phyloP scores from a whole-genome alignment of 92 coral and sea anemone species.

The Ricordea florida region DNA sequence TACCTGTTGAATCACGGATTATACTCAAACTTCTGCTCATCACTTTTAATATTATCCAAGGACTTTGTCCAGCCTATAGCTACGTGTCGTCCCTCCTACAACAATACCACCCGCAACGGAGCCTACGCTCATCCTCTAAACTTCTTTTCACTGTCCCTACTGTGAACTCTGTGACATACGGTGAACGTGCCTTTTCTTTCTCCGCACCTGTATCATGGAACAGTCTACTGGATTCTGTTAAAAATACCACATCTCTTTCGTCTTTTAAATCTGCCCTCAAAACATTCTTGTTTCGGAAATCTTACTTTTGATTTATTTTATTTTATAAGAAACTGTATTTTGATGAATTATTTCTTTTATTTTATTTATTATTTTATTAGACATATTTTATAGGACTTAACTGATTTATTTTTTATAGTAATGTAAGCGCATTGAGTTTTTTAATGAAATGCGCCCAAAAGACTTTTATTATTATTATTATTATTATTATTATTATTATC shows the following conservation, averaged over 20 bases:
- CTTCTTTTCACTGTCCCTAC: conserved; percentile 1
- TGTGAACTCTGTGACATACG: not conserved
- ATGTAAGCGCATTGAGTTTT: too few relatives aligned
- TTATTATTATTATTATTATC: too few relatives aligned
- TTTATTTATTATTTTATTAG: too few relatives aligned
- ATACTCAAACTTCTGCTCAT: conserved; percentile 17
- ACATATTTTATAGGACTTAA: too few relatives aligned
- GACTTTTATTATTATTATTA: too few relatives aligned
- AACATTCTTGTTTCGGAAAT: conserved; percentile 26
- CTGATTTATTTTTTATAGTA: too few relatives aligned
- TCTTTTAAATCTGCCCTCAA: conserved; percentile 12
- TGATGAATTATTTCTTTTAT: too few relatives aligned
- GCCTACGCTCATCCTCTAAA: conserved; percentile 14
- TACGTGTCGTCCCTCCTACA: not conserved
- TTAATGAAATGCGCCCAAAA: too few relatives aligned
- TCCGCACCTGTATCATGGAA: too few relatives aligned
- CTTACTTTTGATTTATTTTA: not conserved
- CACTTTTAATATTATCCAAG: conserved; percentile 18
- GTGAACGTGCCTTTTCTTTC: conserved; percentile 4
- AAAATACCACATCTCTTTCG: too few relatives aligned
- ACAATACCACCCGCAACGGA: conserved; percentile 7
- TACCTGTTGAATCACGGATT: conserved; percentile 17
- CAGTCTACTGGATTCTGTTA: too few relatives aligned
- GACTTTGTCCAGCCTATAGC: not conserved
- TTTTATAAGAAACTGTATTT: too few relatives aligned